Evolutionary conservation across 2,797 vertebrate genomes (phyloP).

Genomic region (Erpetoichthys calabaricus): DNA sequence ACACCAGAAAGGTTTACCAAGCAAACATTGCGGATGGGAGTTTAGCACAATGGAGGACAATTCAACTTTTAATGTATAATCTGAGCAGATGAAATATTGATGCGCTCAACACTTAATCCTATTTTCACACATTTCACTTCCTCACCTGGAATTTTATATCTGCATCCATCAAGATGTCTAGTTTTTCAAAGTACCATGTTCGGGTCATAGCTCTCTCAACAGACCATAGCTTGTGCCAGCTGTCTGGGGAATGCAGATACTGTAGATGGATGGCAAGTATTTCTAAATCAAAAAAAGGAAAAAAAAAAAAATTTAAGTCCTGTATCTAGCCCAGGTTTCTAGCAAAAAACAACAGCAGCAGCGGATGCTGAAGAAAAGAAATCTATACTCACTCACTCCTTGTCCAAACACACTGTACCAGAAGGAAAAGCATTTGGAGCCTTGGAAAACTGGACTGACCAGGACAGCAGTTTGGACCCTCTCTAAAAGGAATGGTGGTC

Average conservation of each 20-base stretch:
- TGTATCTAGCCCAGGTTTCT: not conserved
- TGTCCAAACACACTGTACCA: conserved; percentile 9
- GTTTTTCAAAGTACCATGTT: not conserved
- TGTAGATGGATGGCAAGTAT: not conserved
- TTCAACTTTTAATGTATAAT: too few relatives aligned
- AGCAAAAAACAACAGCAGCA: not conserved
- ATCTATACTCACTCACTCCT: conserved; percentile 8
- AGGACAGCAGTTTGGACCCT: conserved; percentile 3
- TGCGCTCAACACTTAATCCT: too few relatives aligned
- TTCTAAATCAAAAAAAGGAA: too few relatives aligned
- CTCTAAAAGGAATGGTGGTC: not conserved
- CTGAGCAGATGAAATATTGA: too few relatives aligned
- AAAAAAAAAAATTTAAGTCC: not conserved
- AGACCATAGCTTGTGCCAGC: not conserved
- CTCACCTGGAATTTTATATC: not conserved
- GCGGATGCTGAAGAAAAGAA: not conserved
- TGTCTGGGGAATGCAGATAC: not conserved
- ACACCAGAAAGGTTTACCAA: too few relatives aligned
- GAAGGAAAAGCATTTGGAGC: conserved; percentile 4
- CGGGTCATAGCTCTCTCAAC: not conserved
- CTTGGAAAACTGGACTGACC: conserved; percentile 1
- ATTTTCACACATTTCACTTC: too few relatives aligned
- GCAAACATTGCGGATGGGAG: too few relatives aligned
- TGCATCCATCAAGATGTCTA: not conserved
- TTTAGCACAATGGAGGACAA: too few relatives aligned